Evolutionary conservation across 2,113 vertebrate genomes (phyloP).

Genomic region (Xyrauchen texanus): DNA sequence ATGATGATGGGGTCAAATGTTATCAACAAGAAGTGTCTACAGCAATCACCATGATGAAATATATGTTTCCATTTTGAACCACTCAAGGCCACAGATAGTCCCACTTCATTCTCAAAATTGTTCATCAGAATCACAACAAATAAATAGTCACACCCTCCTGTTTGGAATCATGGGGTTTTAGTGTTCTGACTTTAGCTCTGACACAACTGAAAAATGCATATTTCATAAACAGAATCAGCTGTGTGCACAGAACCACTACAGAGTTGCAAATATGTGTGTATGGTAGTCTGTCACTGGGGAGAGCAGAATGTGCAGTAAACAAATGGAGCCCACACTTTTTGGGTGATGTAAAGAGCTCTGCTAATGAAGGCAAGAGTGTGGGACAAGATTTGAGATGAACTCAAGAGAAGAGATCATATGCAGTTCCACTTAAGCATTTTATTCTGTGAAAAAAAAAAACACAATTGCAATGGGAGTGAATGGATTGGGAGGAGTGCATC

Average conservation of each 20-base stretch:
- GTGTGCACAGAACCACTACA: too few species aligned
- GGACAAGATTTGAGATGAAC: neutral
- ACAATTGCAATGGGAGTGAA: neutral
- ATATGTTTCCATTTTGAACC: neutral
- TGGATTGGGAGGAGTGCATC: neutral
- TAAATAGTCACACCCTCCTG: neutral
- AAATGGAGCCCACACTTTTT: neutral
- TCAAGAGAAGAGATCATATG: neutral
- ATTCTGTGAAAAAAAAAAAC: conserved; percentile 7
- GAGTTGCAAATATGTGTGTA: too few species aligned
- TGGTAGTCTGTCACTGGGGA: too few species aligned
- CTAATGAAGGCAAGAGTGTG: neutral
- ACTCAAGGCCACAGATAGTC: neutral
- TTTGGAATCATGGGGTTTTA: neutral
- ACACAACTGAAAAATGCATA: neutral
- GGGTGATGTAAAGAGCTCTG: neutral
- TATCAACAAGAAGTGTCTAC: neutral
- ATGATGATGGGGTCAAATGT: neutral
- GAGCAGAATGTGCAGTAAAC: too few species aligned
- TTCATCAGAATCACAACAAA: neutral
- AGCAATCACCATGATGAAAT: neutral
- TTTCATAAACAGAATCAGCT: neutral
- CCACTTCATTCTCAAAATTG: neutral
- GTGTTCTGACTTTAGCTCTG: too few species aligned
- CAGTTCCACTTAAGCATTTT: neutral